Percentiles rank a stretch among this genome's conserved stretches.
These are phyloP conservation scores for Chinchilla lanigera DNA, from an alignment of 2,113 vertebrate genomes.

Conservation along the genomic window DNA sequence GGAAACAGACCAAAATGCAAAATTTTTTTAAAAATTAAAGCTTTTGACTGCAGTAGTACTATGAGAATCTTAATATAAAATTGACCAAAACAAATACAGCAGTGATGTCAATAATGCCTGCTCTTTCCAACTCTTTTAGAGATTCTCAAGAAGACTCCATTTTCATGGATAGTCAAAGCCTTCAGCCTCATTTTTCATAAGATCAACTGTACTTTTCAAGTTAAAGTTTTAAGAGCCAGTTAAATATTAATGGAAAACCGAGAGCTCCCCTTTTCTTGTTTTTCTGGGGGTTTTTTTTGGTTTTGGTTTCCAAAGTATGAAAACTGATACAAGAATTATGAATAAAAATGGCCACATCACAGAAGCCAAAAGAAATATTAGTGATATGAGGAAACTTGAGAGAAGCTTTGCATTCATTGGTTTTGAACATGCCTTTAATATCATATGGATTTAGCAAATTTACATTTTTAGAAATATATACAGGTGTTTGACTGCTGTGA, in stretches of 20 bases:
- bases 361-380: slow-evolving; percentile 25
- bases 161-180: neutral
- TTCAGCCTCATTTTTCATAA: neutral
- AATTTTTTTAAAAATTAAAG: neutral
- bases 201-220: neutral
- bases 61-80: neutral
- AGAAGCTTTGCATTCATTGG: neutral
- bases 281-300: rapidly evolving
- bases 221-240: neutral
- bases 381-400: neutral
- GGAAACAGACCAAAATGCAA: neutral
- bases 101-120: neutral
- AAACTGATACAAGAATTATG: slow-evolving; percentile 29
- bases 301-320: neutral
- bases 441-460: neutral
- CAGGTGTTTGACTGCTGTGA: neutral
- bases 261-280: no score
- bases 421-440: neutral
- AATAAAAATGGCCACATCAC: neutral
- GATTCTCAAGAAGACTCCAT: neutral
- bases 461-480: neutral
- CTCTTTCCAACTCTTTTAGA: neutral
- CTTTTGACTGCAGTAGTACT: slow-evolving; percentile 11
- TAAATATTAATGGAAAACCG: slow-evolving; percentile 6
- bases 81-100: neutral